phyloP scores from a whole-genome alignment of 2,797 vertebrate species.

The Coregonus suidteri region DNA sequence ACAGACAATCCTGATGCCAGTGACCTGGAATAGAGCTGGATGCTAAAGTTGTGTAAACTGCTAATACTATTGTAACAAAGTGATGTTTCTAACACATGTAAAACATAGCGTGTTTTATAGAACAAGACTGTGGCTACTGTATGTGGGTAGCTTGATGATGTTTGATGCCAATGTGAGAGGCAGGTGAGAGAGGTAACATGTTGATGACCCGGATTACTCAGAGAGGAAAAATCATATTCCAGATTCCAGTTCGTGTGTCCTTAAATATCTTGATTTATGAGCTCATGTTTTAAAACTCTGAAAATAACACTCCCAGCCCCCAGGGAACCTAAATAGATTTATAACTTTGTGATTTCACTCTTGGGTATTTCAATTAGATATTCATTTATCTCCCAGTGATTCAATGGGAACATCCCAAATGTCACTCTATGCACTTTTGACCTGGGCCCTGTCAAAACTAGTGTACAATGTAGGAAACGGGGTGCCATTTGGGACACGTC shows the following conservation, averaged over 20 bases:
- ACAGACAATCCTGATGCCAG: neutral
- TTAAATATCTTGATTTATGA: constrained; percentile 61
- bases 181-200: neutral
- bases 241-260: constrained; percentile 16
- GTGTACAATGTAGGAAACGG: neutral
- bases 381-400: constrained; percentile 43
- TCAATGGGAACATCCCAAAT: constrained; percentile 13
- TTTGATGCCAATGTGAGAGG: neutral
- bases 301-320: constrained; percentile 42
- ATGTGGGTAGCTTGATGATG: neutral
- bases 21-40: neutral
- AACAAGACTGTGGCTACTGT: neutral
- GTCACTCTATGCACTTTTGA: neutral
- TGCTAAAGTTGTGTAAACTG: neutral
- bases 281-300: constrained; percentile 35
- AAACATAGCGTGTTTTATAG: neutral
- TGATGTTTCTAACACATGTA: neutral
- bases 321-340: constrained; percentile 54
- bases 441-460: neutral
- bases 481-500: neutral
- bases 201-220: constrained; percentile 4
- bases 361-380: constrained; percentile 50
- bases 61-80: neutral
- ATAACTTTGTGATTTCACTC: constrained; percentile 49
- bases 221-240: constrained; percentile 3